Conservation (phyloP, 2,113 vertebrate genomes). For the Gulo gulo region DNA sequence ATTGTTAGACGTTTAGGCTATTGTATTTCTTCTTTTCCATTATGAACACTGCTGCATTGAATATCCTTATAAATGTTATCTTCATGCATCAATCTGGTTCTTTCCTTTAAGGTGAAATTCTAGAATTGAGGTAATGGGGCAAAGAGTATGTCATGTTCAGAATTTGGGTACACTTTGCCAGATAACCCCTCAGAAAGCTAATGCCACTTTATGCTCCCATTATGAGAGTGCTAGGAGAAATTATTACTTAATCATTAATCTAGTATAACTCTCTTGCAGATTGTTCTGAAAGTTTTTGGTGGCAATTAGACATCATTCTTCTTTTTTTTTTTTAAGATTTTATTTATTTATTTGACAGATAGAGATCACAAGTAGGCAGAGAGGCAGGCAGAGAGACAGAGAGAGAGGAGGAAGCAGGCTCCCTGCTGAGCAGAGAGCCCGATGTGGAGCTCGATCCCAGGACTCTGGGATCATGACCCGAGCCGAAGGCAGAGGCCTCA, state of each 20-base stretch:
- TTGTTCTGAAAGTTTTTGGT: not conserved
- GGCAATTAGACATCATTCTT: not conserved
- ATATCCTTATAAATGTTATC: slow-evolving; percentile 2
- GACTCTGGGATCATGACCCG: too few species aligned
- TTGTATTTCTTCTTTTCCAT: not conserved
- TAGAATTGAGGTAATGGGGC: not conserved
- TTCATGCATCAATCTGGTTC: not conserved
- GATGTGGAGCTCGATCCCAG: too few species aligned
- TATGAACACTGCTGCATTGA: not conserved
- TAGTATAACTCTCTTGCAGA: not conserved
- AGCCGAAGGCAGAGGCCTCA: too few species aligned
- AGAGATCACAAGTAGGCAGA: too few species aligned
- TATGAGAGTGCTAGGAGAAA: not conserved
- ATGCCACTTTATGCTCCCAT: not conserved
- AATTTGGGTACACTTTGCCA: slow-evolving; percentile 4
- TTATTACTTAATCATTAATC: not conserved
- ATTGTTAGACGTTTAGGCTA: not conserved
- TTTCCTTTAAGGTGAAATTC: not conserved
- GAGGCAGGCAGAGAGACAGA: too few species aligned
- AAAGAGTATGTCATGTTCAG: slow-evolving; percentile 4
- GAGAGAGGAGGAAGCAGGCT: too few species aligned
- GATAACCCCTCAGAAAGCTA: slow-evolving; percentile 5
- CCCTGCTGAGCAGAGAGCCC: too few species aligned
- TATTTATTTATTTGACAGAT: too few species aligned
- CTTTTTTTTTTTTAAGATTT: too few species aligned